Evolutionary conservation across 2,113 vertebrate species (phyloP).

Genomic region (Polypterus bichir): DNA sequence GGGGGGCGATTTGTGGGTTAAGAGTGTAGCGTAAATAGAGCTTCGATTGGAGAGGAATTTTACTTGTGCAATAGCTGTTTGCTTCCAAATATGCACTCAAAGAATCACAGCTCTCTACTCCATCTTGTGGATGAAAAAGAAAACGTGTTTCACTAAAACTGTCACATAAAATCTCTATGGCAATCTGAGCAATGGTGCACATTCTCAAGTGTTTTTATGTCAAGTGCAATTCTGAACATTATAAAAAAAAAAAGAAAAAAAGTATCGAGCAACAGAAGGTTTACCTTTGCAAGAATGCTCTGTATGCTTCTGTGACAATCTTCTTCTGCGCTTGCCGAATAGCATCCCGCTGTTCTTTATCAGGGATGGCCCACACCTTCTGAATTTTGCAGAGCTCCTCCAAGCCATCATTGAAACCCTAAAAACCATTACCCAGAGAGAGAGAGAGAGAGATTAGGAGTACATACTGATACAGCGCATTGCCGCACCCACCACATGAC

Average conservation of each 20-base stretch:
- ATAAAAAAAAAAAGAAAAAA: not conserved
- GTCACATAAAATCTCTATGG: not conserved
- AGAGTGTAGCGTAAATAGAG: too few species aligned
- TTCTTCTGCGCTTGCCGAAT: constrained; percentile 77
- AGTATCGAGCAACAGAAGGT: not conserved
- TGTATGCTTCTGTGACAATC: constrained; percentile 77
- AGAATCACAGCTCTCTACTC: too few species aligned
- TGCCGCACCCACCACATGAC: too few species aligned
- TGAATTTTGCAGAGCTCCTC: constrained; percentile 92
- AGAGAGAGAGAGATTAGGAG: too few species aligned
- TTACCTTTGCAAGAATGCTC: constrained; percentile 74
- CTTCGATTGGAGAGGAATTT: too few species aligned
- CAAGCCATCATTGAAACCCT: constrained; percentile 93
- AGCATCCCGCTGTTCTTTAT: constrained; percentile 74
- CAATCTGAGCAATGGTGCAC: not conserved
- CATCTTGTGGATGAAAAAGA: too few species aligned
- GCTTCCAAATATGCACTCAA: too few species aligned
- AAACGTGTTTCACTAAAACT: not conserved
- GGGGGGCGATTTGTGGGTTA: too few species aligned
- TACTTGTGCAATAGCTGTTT: too few species aligned
- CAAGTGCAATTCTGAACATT: not conserved
- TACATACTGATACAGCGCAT: too few species aligned
- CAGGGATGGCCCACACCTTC: constrained; percentile 93
- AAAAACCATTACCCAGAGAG: too few species aligned
- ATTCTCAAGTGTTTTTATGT: not conserved